Conservation (phyloP, 2,888 invertebrate species). For the Hofmannophila pseudospretella region DNA sequence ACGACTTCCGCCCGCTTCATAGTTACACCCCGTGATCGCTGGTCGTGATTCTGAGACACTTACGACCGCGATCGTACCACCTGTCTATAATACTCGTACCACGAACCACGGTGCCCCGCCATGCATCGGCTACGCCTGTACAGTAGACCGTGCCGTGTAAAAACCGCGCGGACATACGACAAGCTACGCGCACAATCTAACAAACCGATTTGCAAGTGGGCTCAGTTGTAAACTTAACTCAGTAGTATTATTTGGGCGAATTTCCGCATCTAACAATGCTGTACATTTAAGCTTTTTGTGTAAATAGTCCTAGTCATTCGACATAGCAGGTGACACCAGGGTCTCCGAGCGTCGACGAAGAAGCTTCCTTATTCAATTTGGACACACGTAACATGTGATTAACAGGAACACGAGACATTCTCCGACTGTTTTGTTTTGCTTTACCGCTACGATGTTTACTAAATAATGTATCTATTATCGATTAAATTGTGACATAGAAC, state of each 20-base stretch:
- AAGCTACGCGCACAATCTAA: slow-evolving; percentile 33
- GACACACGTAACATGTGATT: slow-evolving; percentile 71
- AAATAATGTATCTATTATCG: slow-evolving; percentile 56
- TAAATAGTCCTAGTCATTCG: slow-evolving; percentile 61
- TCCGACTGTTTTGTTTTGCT: slow-evolving; percentile 73
- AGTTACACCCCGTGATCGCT: slow-evolving; percentile 41
- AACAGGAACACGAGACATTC: slow-evolving; percentile 68
- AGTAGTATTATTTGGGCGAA: slow-evolving; percentile 64
- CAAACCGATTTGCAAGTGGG: slow-evolving; percentile 34
- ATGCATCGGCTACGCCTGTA: slow-evolving; percentile 13
- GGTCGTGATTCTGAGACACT: slow-evolving; percentile 42
- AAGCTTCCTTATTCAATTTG: slow-evolving; percentile 25
- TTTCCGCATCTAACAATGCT: slow-evolving; percentile 75
- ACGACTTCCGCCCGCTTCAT: slow-evolving; percentile 57
- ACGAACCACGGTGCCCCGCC: slow-evolving; percentile 30
- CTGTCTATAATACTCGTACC: too few species aligned
- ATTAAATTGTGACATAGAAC: slow-evolving; percentile 55
- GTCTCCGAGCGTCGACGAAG: slow-evolving; percentile 37
- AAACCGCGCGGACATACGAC: slow-evolving; percentile 20
- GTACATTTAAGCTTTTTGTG: slow-evolving; percentile 77
- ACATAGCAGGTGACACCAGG: slow-evolving; percentile 37
- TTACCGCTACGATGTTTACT: slow-evolving; percentile 76
- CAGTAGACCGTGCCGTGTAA: too few species aligned
- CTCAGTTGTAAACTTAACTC: slow-evolving; percentile 61
- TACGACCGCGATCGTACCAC: slow-evolving; percentile 25